phyloP scores from a whole-genome alignment of 1,140 invertebrate genomes.

The Geopemphigus sp. region DNA sequence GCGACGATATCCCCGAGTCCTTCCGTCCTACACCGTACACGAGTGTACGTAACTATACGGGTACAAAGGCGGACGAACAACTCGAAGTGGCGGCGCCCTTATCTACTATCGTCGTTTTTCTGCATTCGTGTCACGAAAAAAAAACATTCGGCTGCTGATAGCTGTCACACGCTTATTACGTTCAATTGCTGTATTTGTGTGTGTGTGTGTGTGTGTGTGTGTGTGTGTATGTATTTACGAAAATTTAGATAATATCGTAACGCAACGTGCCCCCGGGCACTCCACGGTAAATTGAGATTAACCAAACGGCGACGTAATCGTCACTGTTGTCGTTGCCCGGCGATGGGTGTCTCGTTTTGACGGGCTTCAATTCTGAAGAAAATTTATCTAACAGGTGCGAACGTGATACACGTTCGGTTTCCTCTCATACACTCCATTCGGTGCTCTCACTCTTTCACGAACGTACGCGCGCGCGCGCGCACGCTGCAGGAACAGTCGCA shows the following conservation, averaged over 20 bases:
- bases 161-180: neutral
- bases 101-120: constrained; percentile 41
- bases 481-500: too few species aligned
- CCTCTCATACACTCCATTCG: neutral
- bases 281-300: neutral
- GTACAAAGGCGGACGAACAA: constrained; percentile 8
- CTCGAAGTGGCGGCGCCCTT: constrained; percentile 4
- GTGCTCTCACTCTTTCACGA: too few species aligned
- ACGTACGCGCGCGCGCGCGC: too few species aligned
- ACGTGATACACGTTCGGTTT: constrained; percentile 5
- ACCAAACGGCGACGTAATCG: neutral
- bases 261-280: neutral
- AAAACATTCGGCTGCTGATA: neutral
- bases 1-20: neutral
- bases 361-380: neutral
- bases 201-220: too few species aligned
- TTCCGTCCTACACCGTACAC: neutral
- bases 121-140: constrained; percentile 40
- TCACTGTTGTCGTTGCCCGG: neutral
- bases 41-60: neutral
- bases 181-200: neutral
- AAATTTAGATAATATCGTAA: neutral
- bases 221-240: neutral
- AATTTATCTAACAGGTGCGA: constrained; percentile 46
- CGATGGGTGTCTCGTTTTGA: neutral